These are phyloP conservation scores for Bombus consobrinus DNA, from an alignment of 1,140 invertebrate species.

Conservation along the genomic window DNA sequence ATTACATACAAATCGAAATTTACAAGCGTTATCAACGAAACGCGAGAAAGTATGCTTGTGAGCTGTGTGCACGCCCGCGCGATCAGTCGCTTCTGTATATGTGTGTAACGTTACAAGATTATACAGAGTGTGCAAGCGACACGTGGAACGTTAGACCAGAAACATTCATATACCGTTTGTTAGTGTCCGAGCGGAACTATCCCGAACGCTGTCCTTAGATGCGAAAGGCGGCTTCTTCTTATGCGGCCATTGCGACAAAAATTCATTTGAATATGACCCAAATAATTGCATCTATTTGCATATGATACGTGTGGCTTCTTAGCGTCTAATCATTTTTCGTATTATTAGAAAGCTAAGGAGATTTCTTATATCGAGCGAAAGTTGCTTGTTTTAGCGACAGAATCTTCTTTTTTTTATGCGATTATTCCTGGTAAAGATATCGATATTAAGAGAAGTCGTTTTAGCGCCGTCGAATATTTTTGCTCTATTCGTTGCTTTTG, in stretches of 20 bases:
- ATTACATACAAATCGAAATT: conserved; percentile 15
- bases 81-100: neutral
- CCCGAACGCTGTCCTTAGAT: conserved; percentile 19
- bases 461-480: neutral
- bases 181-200: conserved; percentile 38
- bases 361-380: neutral
- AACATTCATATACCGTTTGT: conserved; percentile 42
- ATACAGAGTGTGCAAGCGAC: conserved; percentile 42
- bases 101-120: conserved; percentile 28
- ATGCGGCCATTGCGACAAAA: neutral
- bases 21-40: conserved; percentile 18
- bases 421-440: neutral
- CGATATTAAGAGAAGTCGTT: neutral
- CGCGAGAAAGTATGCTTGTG: neutral
- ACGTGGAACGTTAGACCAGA: conserved; percentile 59
- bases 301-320: neutral
- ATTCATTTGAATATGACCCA: conserved; percentile 28
- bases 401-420: neutral
- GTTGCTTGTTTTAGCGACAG: neutral
- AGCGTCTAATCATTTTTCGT: neutral
- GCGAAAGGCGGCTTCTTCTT: conserved; percentile 24
- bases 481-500: neutral
- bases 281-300: conserved; percentile 16
- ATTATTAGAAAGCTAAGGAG: neutral
- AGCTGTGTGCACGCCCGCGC: neutral